Evolutionary conservation across 2,888 invertebrate genomes (phyloP).

Genomic region (Drosophila rellima): DNA sequence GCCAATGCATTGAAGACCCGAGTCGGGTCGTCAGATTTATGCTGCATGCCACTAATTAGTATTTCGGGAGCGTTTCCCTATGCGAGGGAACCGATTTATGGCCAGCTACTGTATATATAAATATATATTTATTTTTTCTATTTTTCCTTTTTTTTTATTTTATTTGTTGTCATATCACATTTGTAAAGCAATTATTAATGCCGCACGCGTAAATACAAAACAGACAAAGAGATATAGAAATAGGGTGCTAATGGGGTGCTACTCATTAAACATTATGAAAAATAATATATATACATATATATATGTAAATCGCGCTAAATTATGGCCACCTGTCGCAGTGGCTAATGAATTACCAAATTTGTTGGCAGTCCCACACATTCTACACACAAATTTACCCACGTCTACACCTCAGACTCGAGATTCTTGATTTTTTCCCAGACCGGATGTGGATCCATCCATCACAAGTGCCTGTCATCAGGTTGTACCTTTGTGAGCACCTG

Average conservation of each 20-base stretch:
- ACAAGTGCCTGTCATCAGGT: constrained; percentile 35
- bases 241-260: constrained; percentile 16
- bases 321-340: constrained; percentile 65
- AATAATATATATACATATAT: not conserved
- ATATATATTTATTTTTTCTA: not conserved
- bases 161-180: constrained; percentile 14
- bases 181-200: constrained; percentile 16
- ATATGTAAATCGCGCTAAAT: constrained; percentile 28
- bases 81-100: constrained; percentile 64
- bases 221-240: constrained; percentile 6
- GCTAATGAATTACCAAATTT: constrained; percentile 59
- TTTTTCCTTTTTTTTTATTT: not conserved
- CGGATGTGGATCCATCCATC: constrained; percentile 69
- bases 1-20: constrained; percentile 22
- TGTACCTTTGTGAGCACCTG: constrained; percentile 5
- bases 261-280: constrained; percentile 52
- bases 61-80: constrained; percentile 53
- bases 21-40: constrained; percentile 24
- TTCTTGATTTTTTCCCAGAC: constrained; percentile 33
- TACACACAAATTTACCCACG: constrained; percentile 32
- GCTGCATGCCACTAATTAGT: constrained; percentile 65
- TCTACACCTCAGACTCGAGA: constrained; percentile 18
- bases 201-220: constrained; percentile 12
- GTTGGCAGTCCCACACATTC: constrained; percentile 12
- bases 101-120: constrained; percentile 55